Percentiles rank a stretch among this genome's conserved stretches.
Evolutionary conservation across 2,113 vertebrate species (phyloP).

Genomic region (Charina bottae): DNA sequence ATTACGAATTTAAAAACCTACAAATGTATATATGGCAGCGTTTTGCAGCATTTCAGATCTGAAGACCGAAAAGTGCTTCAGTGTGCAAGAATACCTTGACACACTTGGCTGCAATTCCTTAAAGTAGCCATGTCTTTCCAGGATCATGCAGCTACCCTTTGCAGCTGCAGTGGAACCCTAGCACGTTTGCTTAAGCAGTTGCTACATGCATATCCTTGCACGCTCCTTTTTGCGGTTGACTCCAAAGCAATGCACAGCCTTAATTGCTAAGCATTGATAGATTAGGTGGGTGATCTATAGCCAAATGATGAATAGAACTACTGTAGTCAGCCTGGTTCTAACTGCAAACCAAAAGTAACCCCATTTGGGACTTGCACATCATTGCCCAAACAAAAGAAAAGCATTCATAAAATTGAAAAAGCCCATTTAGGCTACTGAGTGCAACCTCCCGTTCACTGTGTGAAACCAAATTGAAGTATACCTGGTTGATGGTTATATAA

Average conservation of each 20-base stretch:
- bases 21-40: neutral
- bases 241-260: neutral
- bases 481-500: neutral
- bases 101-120: neutral
- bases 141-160: neutral
- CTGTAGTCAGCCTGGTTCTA: neutral
- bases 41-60: neutral
- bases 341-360: neutral
- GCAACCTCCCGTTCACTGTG: neutral
- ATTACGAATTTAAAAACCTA: neutral
- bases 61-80: neutral
- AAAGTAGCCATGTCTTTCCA: neutral
- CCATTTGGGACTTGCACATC: neutral
- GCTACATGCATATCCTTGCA: neutral
- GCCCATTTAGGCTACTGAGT: neutral
- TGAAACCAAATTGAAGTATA: neutral
- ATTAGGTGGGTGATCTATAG: neutral
- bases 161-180: neutral
- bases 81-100: neutral
- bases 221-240: neutral
- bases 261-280: neutral
- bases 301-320: neutral
- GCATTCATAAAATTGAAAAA: neutral
- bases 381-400: neutral
- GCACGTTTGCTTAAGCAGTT: neutral